Base-by-base conservation (phyloP, 2,888 invertebrate species). In the Glaucopsyche alexis region DNA sequence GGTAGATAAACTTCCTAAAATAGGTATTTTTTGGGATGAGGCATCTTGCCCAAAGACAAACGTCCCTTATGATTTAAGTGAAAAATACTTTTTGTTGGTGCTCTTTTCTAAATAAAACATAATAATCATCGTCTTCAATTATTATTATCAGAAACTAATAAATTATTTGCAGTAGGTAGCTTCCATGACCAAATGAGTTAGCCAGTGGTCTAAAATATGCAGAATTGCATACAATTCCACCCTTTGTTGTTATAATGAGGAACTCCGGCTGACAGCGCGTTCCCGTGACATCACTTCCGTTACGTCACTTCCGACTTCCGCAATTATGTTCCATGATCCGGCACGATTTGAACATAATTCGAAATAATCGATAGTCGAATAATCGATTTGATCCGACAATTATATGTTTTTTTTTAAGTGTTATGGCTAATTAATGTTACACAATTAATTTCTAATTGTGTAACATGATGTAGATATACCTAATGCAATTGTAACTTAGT, bases 241-340 rank as follows among this genome's bases (percentile, higher is more conserved):
- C 60, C 29, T 60, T 60, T 60, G 60, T 47, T 47, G 13, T 38
- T 14, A 60, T 83, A 81, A 79, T 76, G 84, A 85, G 90, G 88
- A 89, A 87, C 81, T 82, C 74, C 78, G 87, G 80, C 79, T 77
- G 79, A 80, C 78, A 79, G 79, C 79, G 74, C 78, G 83, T 81
- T 78, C 80, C 82, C 77, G 80, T 87, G 88, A 88, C 86, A 87
- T 89, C 88, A 87, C 83, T 82, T 88, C 86, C 87, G 86, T 84
- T 82, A 78, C 81, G 81, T 77, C 80, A 80, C 80, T 84, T 87
- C 86, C 87, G 82, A 80, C 80, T 81, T 81, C 83, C 77, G 80
- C 80, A 79, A 75, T 73, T 70, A 74, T 69, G 13, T 45, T 29
- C 69, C 8, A 29, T 19, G 69, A 69, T 13, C 49, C 49, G 49